Evolutionary conservation across 2,797 vertebrate species (phyloP).

Genomic region (Cuniculus paca): DNA sequence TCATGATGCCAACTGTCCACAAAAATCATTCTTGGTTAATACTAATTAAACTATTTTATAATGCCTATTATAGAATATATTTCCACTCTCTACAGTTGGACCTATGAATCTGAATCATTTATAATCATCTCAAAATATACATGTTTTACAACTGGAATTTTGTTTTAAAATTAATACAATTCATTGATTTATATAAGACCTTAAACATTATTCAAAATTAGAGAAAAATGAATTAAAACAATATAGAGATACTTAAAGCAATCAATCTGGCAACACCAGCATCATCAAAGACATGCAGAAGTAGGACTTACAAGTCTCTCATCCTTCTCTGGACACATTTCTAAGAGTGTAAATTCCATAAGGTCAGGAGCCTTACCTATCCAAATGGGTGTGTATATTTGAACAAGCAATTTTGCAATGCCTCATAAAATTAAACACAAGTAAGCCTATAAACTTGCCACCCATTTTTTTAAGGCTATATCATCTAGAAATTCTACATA

Average conservation of each 20-base stretch:
- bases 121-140: neutral
- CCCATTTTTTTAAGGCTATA: neutral
- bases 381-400: neutral
- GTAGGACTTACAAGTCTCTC: neutral
- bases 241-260: neutral
- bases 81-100: neutral
- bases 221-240: neutral
- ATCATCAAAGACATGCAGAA: neutral
- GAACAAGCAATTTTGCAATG: neutral
- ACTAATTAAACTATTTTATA: neutral
- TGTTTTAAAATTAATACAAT: constrained; percentile 57
- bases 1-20: neutral
- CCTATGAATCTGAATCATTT: neutral
- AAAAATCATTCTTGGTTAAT: neutral
- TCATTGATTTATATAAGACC: neutral
- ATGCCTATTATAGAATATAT: neutral
- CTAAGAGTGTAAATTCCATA: neutral
- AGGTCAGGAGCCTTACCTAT: neutral
- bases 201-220: neutral
- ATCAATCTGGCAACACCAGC: neutral
- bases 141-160: neutral
- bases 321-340: neutral
- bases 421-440: neutral
- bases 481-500: neutral
- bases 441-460: neutral